A percentile compares a stretch with the other conserved stretches of the same genome.
These are phyloP conservation scores for Bolborhynchus lineola DNA, from an alignment of 2,113 vertebrate genomes.

Conservation along the genomic window DNA sequence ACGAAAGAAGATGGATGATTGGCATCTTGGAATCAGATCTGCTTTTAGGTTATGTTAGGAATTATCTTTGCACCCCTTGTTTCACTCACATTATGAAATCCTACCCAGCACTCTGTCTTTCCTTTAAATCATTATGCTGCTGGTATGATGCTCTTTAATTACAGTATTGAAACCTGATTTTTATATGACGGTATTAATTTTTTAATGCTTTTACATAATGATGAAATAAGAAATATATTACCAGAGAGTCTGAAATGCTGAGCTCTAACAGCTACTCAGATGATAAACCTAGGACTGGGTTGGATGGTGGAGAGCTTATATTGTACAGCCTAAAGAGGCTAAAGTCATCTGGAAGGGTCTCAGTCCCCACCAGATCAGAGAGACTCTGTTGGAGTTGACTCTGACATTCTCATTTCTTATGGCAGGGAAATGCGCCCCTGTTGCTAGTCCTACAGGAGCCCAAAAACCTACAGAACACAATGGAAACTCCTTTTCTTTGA, in stretches of 20 bases:
- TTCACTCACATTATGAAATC: not conserved
- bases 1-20: not conserved
- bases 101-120: not conserved
- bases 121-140: not conserved
- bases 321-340: not conserved
- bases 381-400: not conserved
- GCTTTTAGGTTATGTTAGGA: not conserved
- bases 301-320: not conserved
- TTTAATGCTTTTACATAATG: not conserved
- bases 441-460: not conserved
- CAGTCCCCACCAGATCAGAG: not conserved
- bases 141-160: not conserved
- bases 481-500: not conserved
- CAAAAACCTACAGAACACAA: not conserved
- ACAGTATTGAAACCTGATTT: not conserved
- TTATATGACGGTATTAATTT: not conserved
- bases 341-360: not conserved
- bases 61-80: not conserved
- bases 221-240: not conserved
- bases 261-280: not conserved
- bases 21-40: not conserved
- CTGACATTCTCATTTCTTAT: not conserved
- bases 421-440: not conserved
- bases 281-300: not conserved
- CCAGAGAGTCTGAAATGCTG: not conserved